Base-by-base conservation (phyloP, 2,888 invertebrate genomes). In the Latheticus oryzae region DNA sequence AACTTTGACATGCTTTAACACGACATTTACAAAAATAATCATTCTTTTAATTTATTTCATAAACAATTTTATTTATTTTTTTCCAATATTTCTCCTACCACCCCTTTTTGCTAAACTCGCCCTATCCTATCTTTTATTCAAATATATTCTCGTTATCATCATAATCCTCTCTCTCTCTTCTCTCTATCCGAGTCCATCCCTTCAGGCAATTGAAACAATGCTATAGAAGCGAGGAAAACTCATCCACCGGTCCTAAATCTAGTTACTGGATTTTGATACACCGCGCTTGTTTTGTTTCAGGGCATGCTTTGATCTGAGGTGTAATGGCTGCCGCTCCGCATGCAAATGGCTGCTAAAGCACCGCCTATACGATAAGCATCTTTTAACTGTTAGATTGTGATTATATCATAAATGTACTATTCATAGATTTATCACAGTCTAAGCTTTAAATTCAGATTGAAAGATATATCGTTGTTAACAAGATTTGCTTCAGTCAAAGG, bases 241-340 rank as follows among this genome's bases (percentile, higher is more conserved):
- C 72, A 73, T 73, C 62, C 71, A 73, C 74, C 74, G 75, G 73
- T 71, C 69, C 71, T 48, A 71, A 75, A 76, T 74, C 66, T 58
- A 68, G 70, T 76, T 76, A 76, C 68, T 65, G 66, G 61, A 67
- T 61, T 62, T 69, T 63, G 67, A 70, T 69, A 63, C 63, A 61
- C 59, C 64, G 65, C 63, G 54, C 58, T 61, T 62, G 61, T 71
- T 72, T 71, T 64, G 69, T 72, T 71, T 59, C 68, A 63, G 73
- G 72, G 72, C 70, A 68, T 61, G 62, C 75, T 75, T 75, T 75
- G 75, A 75, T 74, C 69, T 70, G 69, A 71, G 73, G 74, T 74
- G 72, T 74, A 74, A 74, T 74, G 75, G 75, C 73, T 73, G 74
- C 74, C 72, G 74, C 74, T 74, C 67, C 71, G 68, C 74, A 75